phyloP scores from a whole-genome alignment of 2,113 vertebrate species.

The Neoarius graeffei region DNA sequence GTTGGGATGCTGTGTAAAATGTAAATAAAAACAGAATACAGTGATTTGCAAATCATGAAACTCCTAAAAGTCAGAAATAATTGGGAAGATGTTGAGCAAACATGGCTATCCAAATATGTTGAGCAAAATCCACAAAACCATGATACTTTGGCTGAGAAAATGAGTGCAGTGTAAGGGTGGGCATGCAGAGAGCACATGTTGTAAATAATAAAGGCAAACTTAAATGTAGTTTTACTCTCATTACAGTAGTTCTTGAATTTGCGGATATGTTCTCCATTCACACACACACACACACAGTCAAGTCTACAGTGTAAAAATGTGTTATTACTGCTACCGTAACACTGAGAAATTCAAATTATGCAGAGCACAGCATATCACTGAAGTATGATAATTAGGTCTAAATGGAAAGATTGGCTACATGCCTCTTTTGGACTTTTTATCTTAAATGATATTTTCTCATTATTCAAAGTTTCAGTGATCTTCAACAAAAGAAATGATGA shows the following conservation, averaged over 20 bases:
- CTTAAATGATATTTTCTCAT: not conserved
- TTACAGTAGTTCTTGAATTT: not conserved
- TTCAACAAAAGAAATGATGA: not conserved
- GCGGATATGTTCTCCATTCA: too few relatives aligned
- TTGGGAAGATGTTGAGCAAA: not conserved
- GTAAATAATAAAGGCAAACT: not conserved
- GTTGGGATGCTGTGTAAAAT: too few relatives aligned
- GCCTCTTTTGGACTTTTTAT: not conserved
- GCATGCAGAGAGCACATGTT: not conserved
- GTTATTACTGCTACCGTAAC: not conserved
- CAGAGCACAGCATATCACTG: constrained; percentile 7
- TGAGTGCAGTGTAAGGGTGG: too few relatives aligned
- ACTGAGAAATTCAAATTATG: not conserved
- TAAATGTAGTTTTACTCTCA: not conserved
- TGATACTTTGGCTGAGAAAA: too few relatives aligned
- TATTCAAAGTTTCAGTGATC: not conserved
- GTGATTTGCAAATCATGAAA: too few relatives aligned
- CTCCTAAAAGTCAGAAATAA: not conserved
- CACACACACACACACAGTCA: not conserved
- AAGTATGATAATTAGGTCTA: constrained; percentile 2
- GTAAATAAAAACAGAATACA: too few relatives aligned
- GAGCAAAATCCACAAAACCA: not conserved
- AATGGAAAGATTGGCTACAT: constrained; percentile 1
- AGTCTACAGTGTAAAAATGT: not conserved
- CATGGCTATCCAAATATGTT: too few relatives aligned